A percentile compares a stretch with the other conserved stretches of the same genome.
phyloP scores from a whole-genome alignment of 2,797 vertebrate genomes.

The Leptoclinus maculatus region DNA sequence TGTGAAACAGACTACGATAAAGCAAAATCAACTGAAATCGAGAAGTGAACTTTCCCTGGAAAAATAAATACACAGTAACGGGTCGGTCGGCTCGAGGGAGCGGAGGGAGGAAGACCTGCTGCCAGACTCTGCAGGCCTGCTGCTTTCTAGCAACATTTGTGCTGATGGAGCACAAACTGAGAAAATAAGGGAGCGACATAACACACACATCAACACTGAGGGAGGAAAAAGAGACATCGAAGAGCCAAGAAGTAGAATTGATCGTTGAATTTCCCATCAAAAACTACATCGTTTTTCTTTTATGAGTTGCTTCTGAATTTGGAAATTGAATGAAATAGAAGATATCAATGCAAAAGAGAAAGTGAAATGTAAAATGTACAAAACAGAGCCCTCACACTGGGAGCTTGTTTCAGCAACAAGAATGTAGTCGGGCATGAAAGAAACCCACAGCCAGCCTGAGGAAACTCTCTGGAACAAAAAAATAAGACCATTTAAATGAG shows the following conservation, averaged over 20 bases:
- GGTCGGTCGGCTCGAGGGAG: neutral
- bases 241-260: neutral
- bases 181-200: neutral
- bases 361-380: neutral
- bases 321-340: too few species aligned
- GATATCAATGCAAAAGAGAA: neutral
- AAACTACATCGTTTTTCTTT: neutral
- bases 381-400: neutral
- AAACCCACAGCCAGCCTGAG: too few species aligned
- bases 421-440: neutral
- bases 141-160: slow-evolving; percentile 7
- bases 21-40: too few species aligned
- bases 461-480: too few species aligned
- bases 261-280: neutral
- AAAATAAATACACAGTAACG: neutral
- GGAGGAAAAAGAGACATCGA: neutral
- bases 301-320: too few species aligned
- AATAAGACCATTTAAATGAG: neutral
- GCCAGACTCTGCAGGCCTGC: slow-evolving; percentile 19
- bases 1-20: too few species aligned
- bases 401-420: slow-evolving; percentile 30
- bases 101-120: neutral
- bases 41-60: too few species aligned
- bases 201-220: neutral
- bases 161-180: slow-evolving; percentile 27